Evolutionary conservation across 2,797 vertebrate genomes (phyloP).

Genomic region (Karalla daura): DNA sequence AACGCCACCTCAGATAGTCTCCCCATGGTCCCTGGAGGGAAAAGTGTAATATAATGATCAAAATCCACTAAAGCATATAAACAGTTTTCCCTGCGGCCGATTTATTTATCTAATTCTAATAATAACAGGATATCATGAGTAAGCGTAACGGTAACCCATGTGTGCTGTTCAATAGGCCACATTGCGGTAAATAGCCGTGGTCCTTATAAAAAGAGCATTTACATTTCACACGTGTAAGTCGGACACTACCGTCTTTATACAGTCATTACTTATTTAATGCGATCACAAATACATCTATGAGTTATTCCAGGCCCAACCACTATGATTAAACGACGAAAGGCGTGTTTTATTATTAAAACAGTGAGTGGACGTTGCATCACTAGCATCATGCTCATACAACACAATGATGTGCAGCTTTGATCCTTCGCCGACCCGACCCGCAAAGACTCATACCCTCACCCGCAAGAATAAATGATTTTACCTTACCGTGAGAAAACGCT

Average conservation of each 20-base stretch:
- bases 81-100: background rate
- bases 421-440: background rate
- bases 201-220: background rate
- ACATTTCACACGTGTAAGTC: background rate
- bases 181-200: background rate
- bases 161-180: background rate
- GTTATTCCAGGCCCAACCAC: background rate
- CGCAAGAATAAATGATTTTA: background rate
- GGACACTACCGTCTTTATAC: background rate
- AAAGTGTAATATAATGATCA: background rate
- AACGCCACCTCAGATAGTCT: slow-evolving; percentile 34
- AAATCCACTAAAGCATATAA: slow-evolving; percentile 4
- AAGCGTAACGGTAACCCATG: background rate
- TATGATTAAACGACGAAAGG: background rate
- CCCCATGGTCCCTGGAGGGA: slow-evolving; percentile 63
- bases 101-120: background rate
- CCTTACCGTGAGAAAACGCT: slow-evolving; percentile 34
- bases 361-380: background rate
- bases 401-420: background rate
- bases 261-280: background rate
- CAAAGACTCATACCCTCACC: background rate
- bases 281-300: background rate
- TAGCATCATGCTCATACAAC: background rate
- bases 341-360: background rate
- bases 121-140: background rate